Evolutionary conservation across 1,140 invertebrate species (phyloP).

Genomic region (Globodera ellingtonae): DNA sequence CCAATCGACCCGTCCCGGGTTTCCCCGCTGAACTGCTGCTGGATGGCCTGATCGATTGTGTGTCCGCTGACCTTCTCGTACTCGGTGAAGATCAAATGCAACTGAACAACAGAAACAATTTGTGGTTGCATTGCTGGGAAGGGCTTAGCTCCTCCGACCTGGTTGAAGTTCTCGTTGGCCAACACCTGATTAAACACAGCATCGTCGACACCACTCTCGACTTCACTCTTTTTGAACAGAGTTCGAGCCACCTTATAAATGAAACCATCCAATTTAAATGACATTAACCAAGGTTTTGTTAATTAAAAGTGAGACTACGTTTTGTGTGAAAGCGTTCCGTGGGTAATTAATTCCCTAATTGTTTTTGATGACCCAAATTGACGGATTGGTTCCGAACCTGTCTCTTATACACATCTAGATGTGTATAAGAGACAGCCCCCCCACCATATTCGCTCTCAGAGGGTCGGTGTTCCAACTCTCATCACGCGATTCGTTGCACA

Average conservation of each 20-base stretch:
- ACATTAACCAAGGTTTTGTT: too few species aligned
- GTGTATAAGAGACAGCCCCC: too few species aligned
- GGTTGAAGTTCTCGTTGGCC: constrained; percentile 66
- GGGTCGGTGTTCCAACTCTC: constrained; percentile 59
- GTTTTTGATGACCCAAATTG: neutral
- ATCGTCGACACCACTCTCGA: constrained; percentile 70
- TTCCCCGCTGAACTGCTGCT: constrained; percentile 83
- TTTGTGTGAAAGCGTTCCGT: too few species aligned
- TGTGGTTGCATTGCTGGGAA: neutral
- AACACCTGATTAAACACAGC: constrained; percentile 65
- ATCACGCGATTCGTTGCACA: constrained; percentile 64
- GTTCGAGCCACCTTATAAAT: constrained; percentile 66
- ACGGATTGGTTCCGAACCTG: neutral
- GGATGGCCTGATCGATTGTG: constrained; percentile 82
- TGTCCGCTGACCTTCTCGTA: constrained; percentile 72
- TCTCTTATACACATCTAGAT: too few species aligned
- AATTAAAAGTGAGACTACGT: too few species aligned
- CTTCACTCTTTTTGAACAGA: constrained; percentile 67
- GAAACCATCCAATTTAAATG: too few species aligned
- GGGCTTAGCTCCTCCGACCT: constrained; percentile 61
- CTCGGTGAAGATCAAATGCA: constrained; percentile 78
- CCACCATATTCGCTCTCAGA: constrained; percentile 52
- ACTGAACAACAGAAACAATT: constrained; percentile 24
- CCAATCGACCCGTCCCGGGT: constrained; percentile 73
- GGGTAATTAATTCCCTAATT: neutral